Conservation (phyloP, 2,113 vertebrate species). For the Ailurus styani region DNA sequence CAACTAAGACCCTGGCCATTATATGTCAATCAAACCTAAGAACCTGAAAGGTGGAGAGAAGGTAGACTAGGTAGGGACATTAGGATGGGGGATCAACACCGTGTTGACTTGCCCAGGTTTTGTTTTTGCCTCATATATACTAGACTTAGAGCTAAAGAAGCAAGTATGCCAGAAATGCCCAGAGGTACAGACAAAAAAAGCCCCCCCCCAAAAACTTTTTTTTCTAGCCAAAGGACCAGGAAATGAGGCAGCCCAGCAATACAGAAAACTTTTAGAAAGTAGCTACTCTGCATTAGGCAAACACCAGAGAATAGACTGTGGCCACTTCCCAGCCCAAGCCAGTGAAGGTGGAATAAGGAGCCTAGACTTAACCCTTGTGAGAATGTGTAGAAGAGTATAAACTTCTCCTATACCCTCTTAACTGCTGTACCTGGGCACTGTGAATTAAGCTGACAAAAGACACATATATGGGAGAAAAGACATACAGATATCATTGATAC, state of each 20-base stretch:
- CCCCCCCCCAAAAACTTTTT: background rate
- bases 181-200: background rate
- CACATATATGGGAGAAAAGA: background rate
- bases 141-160: background rate
- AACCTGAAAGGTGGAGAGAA: background rate
- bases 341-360: background rate
- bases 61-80: background rate
- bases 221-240: background rate
- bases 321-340: fast-evolving
- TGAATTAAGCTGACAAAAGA: background rate
- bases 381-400: background rate
- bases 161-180: background rate
- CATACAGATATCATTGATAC: fast-evolving
- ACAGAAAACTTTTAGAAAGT: background rate
- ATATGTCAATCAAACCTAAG: background rate
- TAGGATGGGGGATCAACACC: too few relatives aligned
- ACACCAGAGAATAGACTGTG: background rate
- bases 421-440: background rate
- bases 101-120: background rate
- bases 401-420: background rate
- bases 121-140: background rate
- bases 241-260: background rate
- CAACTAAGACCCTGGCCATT: background rate
- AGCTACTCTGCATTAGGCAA: background rate
- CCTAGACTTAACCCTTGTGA: background rate